phyloP scores from a whole-genome alignment of 2,113 vertebrate species.

The Seriola aureovittata region DNA sequence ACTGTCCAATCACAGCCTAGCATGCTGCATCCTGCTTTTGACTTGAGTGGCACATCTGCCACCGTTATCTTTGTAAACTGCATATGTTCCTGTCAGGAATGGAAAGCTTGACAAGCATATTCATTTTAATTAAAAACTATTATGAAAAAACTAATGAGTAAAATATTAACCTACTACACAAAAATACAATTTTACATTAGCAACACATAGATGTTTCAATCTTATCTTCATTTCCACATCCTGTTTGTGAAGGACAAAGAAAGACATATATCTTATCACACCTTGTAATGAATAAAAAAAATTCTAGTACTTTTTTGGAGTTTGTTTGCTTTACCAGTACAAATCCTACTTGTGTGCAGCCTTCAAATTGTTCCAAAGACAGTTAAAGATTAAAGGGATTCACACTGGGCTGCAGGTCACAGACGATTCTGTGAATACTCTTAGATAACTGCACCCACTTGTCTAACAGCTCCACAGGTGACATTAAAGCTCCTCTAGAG shows the following conservation, averaged over 20 bases:
- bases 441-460: not conserved
- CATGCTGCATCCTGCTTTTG: not conserved
- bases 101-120: not conserved
- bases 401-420: constrained; percentile 11
- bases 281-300: too few relatives aligned
- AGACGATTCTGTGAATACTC: not conserved
- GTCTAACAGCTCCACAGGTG: not conserved
- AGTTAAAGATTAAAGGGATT: constrained; percentile 55
- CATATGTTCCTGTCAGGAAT: not conserved
- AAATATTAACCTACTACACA: not conserved
- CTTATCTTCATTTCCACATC: not conserved
- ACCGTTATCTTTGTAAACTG: not conserved
- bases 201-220: not conserved
- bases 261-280: not conserved
- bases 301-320: too few relatives aligned
- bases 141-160: too few relatives aligned
- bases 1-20: not conserved
- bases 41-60: not conserved
- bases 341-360: not conserved
- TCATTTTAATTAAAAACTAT: too few relatives aligned
- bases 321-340: not conserved
- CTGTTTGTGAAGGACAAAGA: not conserved
- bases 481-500: not conserved
- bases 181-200: not conserved
- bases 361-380: not conserved